Percentiles rank a stretch among this genome's conserved stretches.
Evolutionary conservation across 64 coral and sea anemone genomes (phyloP).

Genomic region (Pocillopora verrucosa): DNA sequence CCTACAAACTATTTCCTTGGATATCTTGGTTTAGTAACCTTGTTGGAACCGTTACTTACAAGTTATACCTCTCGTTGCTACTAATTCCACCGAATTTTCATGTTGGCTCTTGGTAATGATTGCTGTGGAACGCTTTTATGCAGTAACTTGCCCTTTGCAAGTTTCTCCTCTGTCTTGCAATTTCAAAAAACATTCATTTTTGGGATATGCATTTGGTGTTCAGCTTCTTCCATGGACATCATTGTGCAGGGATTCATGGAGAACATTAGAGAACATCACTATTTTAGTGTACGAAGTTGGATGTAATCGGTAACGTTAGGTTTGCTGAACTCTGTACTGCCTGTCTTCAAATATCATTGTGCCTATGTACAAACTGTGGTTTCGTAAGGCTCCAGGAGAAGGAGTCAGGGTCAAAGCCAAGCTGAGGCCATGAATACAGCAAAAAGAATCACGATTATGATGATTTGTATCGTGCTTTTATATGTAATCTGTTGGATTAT

Average conservation of each 20-base stretch:
- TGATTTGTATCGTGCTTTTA: not conserved
- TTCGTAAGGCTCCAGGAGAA: not conserved
- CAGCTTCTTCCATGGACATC: not conserved
- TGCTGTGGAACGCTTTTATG: conserved; percentile 14
- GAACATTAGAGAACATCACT: too few relatives aligned
- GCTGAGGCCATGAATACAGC: not conserved
- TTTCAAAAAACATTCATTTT: not conserved
- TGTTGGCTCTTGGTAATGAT: not conserved
- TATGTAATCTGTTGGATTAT: not conserved
- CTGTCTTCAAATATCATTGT: not conserved
- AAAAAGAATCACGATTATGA: not conserved
- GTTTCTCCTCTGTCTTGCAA: not conserved
- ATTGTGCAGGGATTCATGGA: not conserved
- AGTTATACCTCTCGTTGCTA: not conserved
- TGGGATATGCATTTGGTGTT: too few relatives aligned
- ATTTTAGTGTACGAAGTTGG: too few relatives aligned
- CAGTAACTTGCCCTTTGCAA: not conserved
- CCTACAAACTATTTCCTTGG: not conserved
- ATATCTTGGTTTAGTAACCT: not conserved
- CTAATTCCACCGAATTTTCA: not conserved
- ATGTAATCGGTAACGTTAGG: too few relatives aligned
- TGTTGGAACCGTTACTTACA: not conserved
- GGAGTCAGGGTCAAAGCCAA: not conserved
- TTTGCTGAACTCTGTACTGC: too few relatives aligned
- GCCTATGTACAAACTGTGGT: not conserved